Evolutionary conservation across 2,888 invertebrate genomes (phyloP), one percentile per base, ranked within the genome.

Genomic region (Drosophila fungiperda): DNA sequence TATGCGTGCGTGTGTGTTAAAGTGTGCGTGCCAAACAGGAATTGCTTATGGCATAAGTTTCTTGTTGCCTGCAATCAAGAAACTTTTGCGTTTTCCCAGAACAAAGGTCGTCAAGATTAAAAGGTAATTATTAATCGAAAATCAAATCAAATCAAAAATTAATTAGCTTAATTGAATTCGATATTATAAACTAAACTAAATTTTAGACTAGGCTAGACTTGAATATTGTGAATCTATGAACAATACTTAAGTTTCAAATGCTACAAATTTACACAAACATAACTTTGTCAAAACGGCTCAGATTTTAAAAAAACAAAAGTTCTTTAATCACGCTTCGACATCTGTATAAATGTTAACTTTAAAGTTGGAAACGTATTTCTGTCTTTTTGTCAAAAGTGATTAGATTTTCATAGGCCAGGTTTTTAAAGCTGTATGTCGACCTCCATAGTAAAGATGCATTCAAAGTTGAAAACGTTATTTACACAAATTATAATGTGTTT

Each of bases 11-110:
- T 59, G 23, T 45, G 60, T 45, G 36, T 55, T n/a, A 53, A 23
- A 61, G 63, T 65, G 65, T 74, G 70, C 53, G 76, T 75, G 72
- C 57, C 66, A 82, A 84, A 87, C 83, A 76, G 83, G 83, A 84
- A 74, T 84, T 87, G 72, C 76, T 82, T 80, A 70, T 62, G 68
- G 69, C 73, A 67, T 49, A 78, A 68, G 55, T 73, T 79, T 73
- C 23, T 73, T 68, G 77, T 60, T 76, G 78, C 63, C 68, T 64
- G 68, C 72, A 68, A 76, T 79, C 63, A 73, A 80, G 17, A 61
- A 60, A 66, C 59, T 72, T 72, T 72, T 50, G 60, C 60, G 52
- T 62, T 67, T 57, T 49, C 32, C 60, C 36, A 66, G 58, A 57
- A 49, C 36, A 48, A 55, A 65, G 35, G 12, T 45, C n/a, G 23